phyloP scores from a whole-genome alignment of 2,888 invertebrate genomes.

The Gerris lacustris region DNA sequence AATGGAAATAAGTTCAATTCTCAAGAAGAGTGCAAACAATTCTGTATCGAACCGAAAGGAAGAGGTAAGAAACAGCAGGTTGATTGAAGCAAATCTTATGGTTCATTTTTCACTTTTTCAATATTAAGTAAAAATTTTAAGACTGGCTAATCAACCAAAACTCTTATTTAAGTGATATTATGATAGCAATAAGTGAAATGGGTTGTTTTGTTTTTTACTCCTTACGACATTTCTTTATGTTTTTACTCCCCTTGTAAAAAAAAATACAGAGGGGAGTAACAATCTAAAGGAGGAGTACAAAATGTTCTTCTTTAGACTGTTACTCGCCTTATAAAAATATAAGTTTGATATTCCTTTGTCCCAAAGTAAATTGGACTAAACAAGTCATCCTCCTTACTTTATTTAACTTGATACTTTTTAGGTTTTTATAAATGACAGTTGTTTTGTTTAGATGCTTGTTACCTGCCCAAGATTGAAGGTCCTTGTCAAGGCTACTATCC shows the following conservation, averaged over 20 bases:
- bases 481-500: slow-evolving; percentile 67
- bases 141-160: background rate
- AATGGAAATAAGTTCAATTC: slow-evolving; percentile 73
- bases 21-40: slow-evolving; percentile 67
- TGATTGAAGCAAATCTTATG: background rate
- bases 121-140: background rate
- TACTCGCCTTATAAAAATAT: too few species aligned
- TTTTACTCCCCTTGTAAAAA: too few species aligned
- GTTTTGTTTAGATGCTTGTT: slow-evolving; percentile 51
- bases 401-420: too few species aligned
- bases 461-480: slow-evolving; percentile 67
- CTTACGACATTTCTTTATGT: too few species aligned
- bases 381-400: too few species aligned
- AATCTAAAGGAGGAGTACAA: too few species aligned
- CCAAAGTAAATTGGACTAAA: too few species aligned
- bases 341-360: too few species aligned
- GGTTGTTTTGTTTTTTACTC: background rate
- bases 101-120: background rate
- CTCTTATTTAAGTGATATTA: background rate
- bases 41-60: slow-evolving; percentile 67
- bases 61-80: slow-evolving; percentile 39
- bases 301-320: too few species aligned
- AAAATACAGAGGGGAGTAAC: too few species aligned
- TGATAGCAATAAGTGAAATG: background rate
- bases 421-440: background rate